phyloP scores from a whole-genome alignment of 2,888 invertebrate species.

The Lathronympha strigana region DNA sequence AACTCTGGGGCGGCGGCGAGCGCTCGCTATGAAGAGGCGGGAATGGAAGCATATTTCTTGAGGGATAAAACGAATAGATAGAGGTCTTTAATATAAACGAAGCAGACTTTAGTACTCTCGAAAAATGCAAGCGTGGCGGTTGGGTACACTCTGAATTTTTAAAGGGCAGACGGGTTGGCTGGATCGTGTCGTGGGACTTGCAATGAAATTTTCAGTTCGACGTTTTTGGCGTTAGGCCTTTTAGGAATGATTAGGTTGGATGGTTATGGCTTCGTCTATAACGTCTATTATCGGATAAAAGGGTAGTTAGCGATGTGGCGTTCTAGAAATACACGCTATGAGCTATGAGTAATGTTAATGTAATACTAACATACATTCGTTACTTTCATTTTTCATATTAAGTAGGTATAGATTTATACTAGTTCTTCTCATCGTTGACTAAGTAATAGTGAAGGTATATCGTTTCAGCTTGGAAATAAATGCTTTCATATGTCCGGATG shows the following conservation, averaged over 20 bases:
- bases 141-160: slow-evolving; percentile 78
- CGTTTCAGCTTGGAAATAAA: too few species aligned
- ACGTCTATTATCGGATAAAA: background rate
- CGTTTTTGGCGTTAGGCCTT: slow-evolving; percentile 14
- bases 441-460: too few species aligned
- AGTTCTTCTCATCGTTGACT: too few species aligned
- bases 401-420: too few species aligned
- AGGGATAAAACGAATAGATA: slow-evolving; percentile 83
- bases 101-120: slow-evolving; percentile 82
- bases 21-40: slow-evolving; percentile 63
- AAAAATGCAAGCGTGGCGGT: slow-evolving; percentile 77
- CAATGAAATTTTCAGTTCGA: slow-evolving; percentile 41
- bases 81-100: slow-evolving; percentile 84
- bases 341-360: too few species aligned
- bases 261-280: background rate
- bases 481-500: too few species aligned
- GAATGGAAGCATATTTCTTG: slow-evolving; percentile 78
- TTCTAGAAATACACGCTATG: too few species aligned
- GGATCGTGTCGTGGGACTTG: slow-evolving; percentile 45
- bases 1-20: slow-evolving; percentile 42
- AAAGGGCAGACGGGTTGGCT: slow-evolving; percentile 62
- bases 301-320: too few species aligned
- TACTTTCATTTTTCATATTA: too few species aligned
- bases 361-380: too few species aligned
- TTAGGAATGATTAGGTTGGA: slow-evolving; percentile 13